Evolutionary conservation across 1,140 invertebrate genomes (phyloP), one percentile per base, ranked within the genome.

Genomic region (Apocrypta bakeri): DNA sequence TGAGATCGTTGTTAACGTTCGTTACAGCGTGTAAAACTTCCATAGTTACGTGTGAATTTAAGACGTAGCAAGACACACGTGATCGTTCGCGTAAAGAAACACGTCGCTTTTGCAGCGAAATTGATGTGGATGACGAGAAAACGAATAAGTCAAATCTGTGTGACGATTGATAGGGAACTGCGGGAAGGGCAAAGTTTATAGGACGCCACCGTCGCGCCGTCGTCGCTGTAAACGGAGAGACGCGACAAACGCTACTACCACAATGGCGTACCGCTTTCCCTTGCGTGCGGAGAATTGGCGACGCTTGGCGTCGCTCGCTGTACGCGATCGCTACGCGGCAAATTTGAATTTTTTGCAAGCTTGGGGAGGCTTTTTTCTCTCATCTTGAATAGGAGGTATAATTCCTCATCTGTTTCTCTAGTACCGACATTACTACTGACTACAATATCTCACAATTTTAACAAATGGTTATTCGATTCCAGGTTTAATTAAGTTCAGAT

Each of bases 221-320:
- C n/a, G n/a, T n/a, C n/a, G n/a, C n/a, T n/a, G n/a, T n/a, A 56
- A 56, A 21, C 14, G 4, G 25, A 25, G 9, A 66, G 37, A 82
- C 80, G 80, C 80, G 80, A 82, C 73, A 9, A 76, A 76, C 33
- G 33, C 63, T 21, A 33, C 31, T 37, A 9, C 29, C 33, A 75
- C 75, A 82, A 82, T 82, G 81, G 81, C 81, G 81, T 72, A 61
- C 72, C 7, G 24, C 33, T 2, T 82, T 82, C 66, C 66, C 8
- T 17, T 11, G 24, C 42, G 11, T 1, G 12, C 12, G 33, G 64
- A 27, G 33, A 21, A 27, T 12, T 25, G 27, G 4, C 71, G 73
- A 71, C 73, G 81, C 56, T 48, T 77, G 75, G 81, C 56, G 81
- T 77, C 81, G 68, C 75, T 77, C 64, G n/a, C 48, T 71, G 42